phyloP scores from a whole-genome alignment of 2,888 invertebrate genomes.

The Cylloceria caligata region DNA sequence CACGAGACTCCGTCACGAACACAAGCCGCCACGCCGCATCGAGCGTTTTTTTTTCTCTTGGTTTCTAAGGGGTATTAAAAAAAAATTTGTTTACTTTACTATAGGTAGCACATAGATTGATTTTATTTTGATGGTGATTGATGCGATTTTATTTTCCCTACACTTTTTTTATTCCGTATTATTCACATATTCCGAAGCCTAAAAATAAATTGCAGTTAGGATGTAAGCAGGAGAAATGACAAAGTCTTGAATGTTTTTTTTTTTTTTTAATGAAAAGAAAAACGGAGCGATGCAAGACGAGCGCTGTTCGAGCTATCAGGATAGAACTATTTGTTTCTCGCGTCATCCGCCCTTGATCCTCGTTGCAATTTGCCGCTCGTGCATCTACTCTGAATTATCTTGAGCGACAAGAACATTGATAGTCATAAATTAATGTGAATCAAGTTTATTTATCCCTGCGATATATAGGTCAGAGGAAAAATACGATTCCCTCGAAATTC shows the following conservation, averaged over 20 bases:
- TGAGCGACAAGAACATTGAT: constrained; percentile 1
- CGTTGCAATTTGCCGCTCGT: constrained; percentile 11
- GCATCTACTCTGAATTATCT: constrained; percentile 22
- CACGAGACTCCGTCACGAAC: too few species aligned
- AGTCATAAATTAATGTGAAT: not conserved
- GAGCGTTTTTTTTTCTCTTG: too few species aligned
- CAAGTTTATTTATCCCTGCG: constrained; percentile 29
- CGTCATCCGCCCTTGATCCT: constrained; percentile 21
- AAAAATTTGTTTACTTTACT: too few species aligned
- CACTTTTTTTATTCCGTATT: not conserved
- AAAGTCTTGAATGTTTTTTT: not conserved
- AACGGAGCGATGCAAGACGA: not conserved
- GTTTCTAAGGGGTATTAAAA: too few species aligned
- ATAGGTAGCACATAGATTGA: too few species aligned
- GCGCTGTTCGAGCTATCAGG: constrained; percentile 1
- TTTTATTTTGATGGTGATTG: constrained; percentile 30
- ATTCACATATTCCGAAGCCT: not conserved
- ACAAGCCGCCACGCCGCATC: too few species aligned
- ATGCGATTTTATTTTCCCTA: not conserved
- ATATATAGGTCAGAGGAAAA: not conserved
- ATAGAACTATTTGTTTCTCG: constrained; percentile 22
- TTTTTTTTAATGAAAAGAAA: too few species aligned
- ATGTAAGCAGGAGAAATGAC: not conserved
- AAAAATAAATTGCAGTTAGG: not conserved
- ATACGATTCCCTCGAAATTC: constrained; percentile 18